These are phyloP conservation scores for Eucriotettix oculatus DNA, from an alignment of 2,888 invertebrate genomes.

Conservation along the genomic window DNA sequence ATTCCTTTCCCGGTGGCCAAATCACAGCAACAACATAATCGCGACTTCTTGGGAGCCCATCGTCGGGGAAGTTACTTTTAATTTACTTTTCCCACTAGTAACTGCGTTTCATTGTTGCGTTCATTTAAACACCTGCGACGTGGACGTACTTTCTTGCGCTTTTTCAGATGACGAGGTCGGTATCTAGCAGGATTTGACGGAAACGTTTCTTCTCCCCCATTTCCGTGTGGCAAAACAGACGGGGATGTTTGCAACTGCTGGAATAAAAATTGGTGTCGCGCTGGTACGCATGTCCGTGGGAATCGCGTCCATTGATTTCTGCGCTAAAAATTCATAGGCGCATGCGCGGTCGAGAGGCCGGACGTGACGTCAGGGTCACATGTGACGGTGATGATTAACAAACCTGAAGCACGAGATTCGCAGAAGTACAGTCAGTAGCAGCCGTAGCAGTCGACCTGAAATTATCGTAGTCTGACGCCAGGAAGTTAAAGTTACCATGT, in stretches of 20 bases:
- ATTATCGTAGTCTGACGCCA: no score
- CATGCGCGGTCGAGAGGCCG: background rate
- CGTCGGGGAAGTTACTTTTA: background rate
- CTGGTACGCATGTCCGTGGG: conserved; percentile 9
- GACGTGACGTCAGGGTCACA: conserved; percentile 2
- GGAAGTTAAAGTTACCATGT: conserved; percentile 43
- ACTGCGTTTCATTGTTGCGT: no score
- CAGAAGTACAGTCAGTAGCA: background rate
- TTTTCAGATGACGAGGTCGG: no score
- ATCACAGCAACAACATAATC: background rate
- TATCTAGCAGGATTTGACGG: no score
- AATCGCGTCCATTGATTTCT: conserved; percentile 25
- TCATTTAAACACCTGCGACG: no score
- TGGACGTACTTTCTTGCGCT: no score
- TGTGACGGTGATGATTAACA: background rate
- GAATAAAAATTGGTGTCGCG: no score
- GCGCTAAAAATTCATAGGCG: conserved; percentile 20
- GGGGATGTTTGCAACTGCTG: background rate
- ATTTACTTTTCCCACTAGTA: no score
- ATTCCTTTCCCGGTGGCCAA: background rate
- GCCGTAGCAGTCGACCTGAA: no score
- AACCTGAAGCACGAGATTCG: background rate
- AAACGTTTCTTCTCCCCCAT: no score
- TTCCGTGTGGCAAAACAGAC: no score
- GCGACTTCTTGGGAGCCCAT: background rate